Base-by-base conservation (phyloP, 2,113 vertebrate genomes). In the Pedetes capensis region DNA sequence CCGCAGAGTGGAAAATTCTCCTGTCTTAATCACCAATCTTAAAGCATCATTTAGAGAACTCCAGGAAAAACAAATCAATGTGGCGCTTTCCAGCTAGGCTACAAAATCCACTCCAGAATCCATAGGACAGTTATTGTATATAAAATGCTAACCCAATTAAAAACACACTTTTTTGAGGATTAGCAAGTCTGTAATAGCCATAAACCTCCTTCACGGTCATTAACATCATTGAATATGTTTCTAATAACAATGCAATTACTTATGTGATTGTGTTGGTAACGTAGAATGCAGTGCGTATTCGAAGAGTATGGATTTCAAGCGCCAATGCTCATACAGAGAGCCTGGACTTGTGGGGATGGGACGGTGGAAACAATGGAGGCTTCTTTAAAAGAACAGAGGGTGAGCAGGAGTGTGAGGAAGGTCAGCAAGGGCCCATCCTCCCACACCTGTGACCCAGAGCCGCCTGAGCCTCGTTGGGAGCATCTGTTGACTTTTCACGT, bases 101-200 rank as follows among this genome's bases (percentile, higher is more conserved):
- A 63, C 89, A 95, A 97, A 96, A 91, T 81, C 47, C 66, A 82
- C 23, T 2, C 95, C 93, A 89, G 4, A 29, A 92, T 96, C 97
- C 96, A 92, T 79, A 94, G 95, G 97, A 97, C 96, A 96, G 97
- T 96, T 96, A 95, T 71, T 6, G 0, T 92, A 94, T 88, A 89
- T 90, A 97, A 97, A 97, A 97, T 39, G 68, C 20, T 95, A 95
- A 91, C 84, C 64, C 97, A 96, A 98, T 98, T 97, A 97, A 97
- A 98, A 97, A 64, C 97, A 97, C 93, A 91, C 97, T 98, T 97
- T n/a, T 96, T 94, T 59, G 94, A 96, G 96, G 97, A 98, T 98
- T 98, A 98, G 97, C 97, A 97, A 96, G 85, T 96, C 97, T 94
- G 44, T 76, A 96, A 95, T 16, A 93, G 93, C 97, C 86, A 63